Conservation (phyloP, 2,888 invertebrate genomes). For the Cylindroiulus punctatus region DNA sequence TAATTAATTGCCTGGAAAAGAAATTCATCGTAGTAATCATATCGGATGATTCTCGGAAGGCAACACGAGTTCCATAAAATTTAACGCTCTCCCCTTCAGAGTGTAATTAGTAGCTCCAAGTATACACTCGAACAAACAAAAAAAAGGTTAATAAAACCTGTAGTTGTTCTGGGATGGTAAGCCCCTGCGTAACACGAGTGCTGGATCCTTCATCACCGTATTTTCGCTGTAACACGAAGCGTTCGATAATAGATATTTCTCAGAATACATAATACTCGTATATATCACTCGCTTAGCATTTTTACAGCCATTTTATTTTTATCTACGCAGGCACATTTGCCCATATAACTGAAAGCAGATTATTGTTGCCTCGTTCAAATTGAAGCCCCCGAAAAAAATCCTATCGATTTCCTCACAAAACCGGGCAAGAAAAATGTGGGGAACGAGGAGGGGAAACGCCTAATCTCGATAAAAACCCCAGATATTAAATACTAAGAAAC, state of each 20-base stretch:
- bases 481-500: constrained; percentile 13
- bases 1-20: neutral
- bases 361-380: constrained; percentile 43
- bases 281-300: constrained; percentile 44
- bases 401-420: neutral
- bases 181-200: constrained; percentile 2
- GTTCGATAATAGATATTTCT: neutral
- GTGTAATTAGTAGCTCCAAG: neutral
- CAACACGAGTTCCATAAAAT: neutral
- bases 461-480: constrained; percentile 22
- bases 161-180: neutral
- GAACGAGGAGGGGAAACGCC: neutral
- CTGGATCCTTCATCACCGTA: neutral
- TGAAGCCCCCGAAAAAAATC: neutral
- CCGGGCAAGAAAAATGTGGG: neutral
- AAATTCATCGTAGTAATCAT: too few relatives aligned
- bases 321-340: constrained; percentile 42
- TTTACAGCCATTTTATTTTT: constrained; percentile 43
- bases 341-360: constrained; percentile 35
- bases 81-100: neutral
- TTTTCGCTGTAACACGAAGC: neutral
- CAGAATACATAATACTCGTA: constrained; percentile 4
- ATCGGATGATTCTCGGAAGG: neutral
- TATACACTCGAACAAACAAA: neutral
- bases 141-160: constrained; percentile 3